Evolutionary conservation across 2,888 invertebrate species (phyloP), one percentile per base, ranked within the genome.

Genomic region (Rotaria macrura): DNA sequence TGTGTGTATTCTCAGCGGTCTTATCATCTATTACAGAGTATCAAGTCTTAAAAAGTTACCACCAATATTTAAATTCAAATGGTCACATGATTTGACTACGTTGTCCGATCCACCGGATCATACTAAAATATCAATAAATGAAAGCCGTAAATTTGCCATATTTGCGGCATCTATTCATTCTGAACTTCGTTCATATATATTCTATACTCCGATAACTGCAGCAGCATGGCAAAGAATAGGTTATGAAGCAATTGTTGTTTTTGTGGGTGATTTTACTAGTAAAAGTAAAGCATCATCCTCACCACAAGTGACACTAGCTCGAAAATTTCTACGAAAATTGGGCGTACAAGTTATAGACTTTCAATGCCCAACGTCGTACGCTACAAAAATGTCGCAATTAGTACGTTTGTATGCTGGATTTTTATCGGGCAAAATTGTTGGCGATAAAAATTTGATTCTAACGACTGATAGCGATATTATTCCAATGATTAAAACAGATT

Each of bases 401-500:
- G 65, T 43, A 29, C 85, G 85, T 12, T 23, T 85, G 2, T 85
- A 84, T 72, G 29, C n/a, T 40, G 85, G 85, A n/a, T 49, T 85
- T 47, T n/a, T 85, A 17, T 72, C 65, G 1, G 38, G 54, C 34
- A 34, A 12, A 34, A 65, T 65, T 23, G 40, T 85, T 14, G 47
- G n/a, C 20, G 84, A 85, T 47, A 65, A 43, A n/a, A 84, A 85
- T 74, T 85, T 40, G 72, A 49, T 85, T 25, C 17, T 85, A 2
- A 85, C 65, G 34, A 72, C 29, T 12, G 85, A 85, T 84, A 57
- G 84, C n/a, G 85, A 85, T 38, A n/a, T 85, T n/a, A 72, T 85
- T n/a, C 85, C 85, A 25, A 84, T 85, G 1, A 34, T 34, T 20
- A 40, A 54, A 85, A 29, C 34, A 6, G 34, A 85, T n/a, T 85